Percentiles rank a stretch among this genome's conserved stretches.
Evolutionary conservation across 2,113 vertebrate species (phyloP).

Genomic region (Turdus rufiventris): DNA sequence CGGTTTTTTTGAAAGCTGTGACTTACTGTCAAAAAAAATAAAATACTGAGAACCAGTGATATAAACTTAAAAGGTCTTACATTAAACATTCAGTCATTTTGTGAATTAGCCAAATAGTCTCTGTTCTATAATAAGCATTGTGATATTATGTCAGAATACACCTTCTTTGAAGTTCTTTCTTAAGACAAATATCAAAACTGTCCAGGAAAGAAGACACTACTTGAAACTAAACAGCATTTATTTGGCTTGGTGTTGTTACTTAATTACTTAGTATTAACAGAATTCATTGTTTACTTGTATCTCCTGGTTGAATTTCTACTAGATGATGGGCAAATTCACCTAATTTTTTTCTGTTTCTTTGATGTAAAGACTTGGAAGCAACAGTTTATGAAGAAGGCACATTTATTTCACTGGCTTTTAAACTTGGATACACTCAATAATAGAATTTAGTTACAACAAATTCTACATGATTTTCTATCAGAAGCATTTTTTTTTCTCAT

Average conservation of each 20-base stretch:
- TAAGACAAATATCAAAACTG: neutral
- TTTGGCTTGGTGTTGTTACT: neutral
- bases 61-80: neutral
- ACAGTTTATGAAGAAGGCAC: neutral
- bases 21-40: neutral
- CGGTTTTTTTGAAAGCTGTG: neutral
- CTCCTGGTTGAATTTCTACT: neutral
- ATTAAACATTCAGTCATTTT: neutral
- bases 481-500: neutral
- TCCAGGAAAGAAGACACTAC: neutral
- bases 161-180: constrained; percentile 3
- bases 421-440: neutral
- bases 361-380: neutral
- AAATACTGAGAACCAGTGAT: neutral
- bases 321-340: neutral
- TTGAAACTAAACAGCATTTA: neutral
- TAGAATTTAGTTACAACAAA: neutral
- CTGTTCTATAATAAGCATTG: neutral
- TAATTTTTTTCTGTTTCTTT: neutral
- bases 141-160: neutral
- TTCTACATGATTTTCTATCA: neutral
- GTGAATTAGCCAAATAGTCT: neutral
- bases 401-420: neutral
- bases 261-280: neutral
- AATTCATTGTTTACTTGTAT: neutral